Conservation (phyloP, 2,888 invertebrate genomes). For the Aethes cnicana region DNA sequence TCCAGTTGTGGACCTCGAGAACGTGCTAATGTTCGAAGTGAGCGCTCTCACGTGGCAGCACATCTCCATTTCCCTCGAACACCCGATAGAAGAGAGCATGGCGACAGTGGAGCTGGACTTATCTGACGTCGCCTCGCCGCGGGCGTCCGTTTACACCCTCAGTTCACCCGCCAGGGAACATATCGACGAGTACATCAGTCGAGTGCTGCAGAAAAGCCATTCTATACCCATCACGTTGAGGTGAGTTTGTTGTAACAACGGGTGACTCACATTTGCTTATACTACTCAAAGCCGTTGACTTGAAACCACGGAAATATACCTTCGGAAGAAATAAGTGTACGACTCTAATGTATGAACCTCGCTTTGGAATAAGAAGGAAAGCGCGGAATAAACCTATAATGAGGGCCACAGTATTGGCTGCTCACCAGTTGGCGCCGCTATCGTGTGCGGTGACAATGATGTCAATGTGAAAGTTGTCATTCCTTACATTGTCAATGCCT, state of each 20-base stretch:
- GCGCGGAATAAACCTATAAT: too few species aligned
- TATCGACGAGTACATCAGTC: constrained; percentile 73
- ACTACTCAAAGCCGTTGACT: too few species aligned
- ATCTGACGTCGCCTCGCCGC: constrained; percentile 89
- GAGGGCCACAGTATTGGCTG: too few species aligned
- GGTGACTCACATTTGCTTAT: too few species aligned
- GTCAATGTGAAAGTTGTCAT: too few species aligned
- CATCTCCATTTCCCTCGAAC: constrained; percentile 94
- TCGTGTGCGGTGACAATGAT: too few species aligned
- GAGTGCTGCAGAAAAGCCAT: constrained; percentile 91
- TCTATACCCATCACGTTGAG: constrained; percentile 97
- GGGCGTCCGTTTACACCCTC: constrained; percentile 89
- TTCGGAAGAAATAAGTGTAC: too few species aligned
- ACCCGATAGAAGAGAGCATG: constrained; percentile 95
- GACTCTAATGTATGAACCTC: too few species aligned
- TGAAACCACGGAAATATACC: too few species aligned
- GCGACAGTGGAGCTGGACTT: constrained; percentile 95
- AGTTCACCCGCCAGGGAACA: constrained; percentile 67
- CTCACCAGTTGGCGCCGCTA: too few species aligned
- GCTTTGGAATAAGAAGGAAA: too few species aligned
- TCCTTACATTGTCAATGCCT: too few species aligned
- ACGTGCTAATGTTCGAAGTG: constrained; percentile 94
- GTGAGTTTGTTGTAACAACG: constrained; percentile 61
- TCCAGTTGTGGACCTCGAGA: constrained; percentile 84
- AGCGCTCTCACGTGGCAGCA: constrained; percentile 94